phyloP scores from a whole-genome alignment of 2,113 vertebrate genomes.

The Plestiodon gilberti region DNA sequence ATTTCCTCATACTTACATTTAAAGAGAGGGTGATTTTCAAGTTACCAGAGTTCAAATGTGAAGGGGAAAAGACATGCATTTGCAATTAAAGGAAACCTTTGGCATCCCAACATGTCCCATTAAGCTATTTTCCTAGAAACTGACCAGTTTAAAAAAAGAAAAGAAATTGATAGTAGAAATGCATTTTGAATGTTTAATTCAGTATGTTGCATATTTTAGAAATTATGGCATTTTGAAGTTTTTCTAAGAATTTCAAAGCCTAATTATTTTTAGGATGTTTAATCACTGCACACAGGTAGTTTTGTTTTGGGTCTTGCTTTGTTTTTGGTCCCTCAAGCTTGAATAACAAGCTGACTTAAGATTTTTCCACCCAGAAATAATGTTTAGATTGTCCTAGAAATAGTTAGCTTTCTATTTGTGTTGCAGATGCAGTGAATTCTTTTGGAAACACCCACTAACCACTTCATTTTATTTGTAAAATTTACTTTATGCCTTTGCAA shows the following conservation, averaged over 20 bases:
- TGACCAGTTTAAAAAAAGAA: neutral
- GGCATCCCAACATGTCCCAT: constrained; percentile 31
- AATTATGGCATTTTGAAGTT: constrained; percentile 31
- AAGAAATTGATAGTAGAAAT: neutral
- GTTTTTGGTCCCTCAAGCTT: constrained; percentile 28
- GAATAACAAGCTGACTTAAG: constrained; percentile 24
- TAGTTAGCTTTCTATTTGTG: constrained; percentile 35
- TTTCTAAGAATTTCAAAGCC: constrained; percentile 28
- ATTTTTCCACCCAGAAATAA: constrained; percentile 46
- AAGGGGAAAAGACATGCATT: neutral
- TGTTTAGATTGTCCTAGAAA: constrained; percentile 43
- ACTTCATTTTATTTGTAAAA: constrained; percentile 76
- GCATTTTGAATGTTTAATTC: neutral
- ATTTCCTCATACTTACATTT: constrained; percentile 49
- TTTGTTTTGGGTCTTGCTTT: neutral
- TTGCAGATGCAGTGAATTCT: constrained; percentile 51
- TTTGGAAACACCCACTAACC: constrained; percentile 72
- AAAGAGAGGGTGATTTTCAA: constrained; percentile 57
- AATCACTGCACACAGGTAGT: constrained; percentile 33
- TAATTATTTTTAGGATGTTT: constrained; percentile 29
- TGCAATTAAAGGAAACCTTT: neutral
- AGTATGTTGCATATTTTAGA: constrained; percentile 22
- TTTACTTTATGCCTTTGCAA: constrained; percentile 78
- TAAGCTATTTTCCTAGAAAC: constrained; percentile 47
- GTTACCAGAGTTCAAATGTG: constrained; percentile 64